phyloP scores from a whole-genome alignment of 2,888 invertebrate genomes.

The Stenurella melanura region DNA sequence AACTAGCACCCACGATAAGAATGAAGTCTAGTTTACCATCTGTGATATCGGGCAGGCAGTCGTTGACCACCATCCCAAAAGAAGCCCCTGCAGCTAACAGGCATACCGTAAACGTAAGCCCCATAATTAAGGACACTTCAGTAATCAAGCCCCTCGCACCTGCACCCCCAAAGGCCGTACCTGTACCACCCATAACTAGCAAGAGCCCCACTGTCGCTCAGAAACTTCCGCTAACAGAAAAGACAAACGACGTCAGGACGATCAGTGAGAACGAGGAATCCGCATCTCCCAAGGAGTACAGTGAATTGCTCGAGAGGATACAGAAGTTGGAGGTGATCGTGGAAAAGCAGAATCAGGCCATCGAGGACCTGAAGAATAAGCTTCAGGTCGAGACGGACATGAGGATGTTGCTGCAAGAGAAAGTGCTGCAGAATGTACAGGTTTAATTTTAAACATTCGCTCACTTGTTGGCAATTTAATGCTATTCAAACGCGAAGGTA shows the following conservation, averaged over 20 bases:
- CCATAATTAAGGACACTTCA: conserved; percentile 47
- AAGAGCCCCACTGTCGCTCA: conserved; percentile 11
- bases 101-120: conserved; percentile 21
- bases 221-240: conserved; percentile 28
- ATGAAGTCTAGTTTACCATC: conserved; percentile 55
- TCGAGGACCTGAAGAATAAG: conserved; percentile 79
- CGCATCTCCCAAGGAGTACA: conserved; percentile 65
- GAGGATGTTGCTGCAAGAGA: conserved; percentile 80
- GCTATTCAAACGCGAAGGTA: background rate
- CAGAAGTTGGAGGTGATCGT: conserved; percentile 77
- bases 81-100: conserved; percentile 44
- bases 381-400: conserved; percentile 80
- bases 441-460: conserved; percentile 73
- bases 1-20: conserved; percentile 56
- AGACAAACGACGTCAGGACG: conserved; percentile 35
- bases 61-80: conserved; percentile 30
- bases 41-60: conserved; percentile 17
- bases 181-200: background rate
- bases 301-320: conserved; percentile 72
- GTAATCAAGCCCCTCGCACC: conserved; percentile 56
- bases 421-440: conserved; percentile 82
- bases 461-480: conserved; percentile 24
- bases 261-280: conserved; percentile 40
- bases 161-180: conserved; percentile 32
- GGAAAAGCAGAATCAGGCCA: conserved; percentile 78